Percentiles rank a stretch among this genome's conserved stretches.
These are phyloP conservation scores for Physocephala rufipes DNA, from an alignment of 2,888 invertebrate genomes.

Conservation along the genomic window DNA sequence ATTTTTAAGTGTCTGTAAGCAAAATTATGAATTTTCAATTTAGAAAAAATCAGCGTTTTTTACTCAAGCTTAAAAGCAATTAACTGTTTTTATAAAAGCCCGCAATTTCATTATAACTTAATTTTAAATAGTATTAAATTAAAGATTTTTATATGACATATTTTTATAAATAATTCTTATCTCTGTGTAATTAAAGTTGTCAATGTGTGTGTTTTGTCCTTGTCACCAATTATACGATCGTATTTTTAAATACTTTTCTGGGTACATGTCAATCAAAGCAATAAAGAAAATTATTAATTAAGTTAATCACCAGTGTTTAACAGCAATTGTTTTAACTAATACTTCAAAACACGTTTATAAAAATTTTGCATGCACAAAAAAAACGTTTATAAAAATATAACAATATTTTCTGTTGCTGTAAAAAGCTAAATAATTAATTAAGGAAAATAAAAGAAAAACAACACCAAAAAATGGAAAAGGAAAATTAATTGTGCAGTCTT, in stretches of 20 bases:
- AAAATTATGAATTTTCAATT: slow-evolving; percentile 30
- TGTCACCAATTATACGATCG: too few species aligned
- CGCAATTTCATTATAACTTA: slow-evolving; percentile 6
- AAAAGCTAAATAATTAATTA: neutral
- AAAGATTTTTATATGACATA: slow-evolving; percentile 8
- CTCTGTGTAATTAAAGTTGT: slow-evolving; percentile 14
- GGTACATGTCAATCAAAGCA: slow-evolving; percentile 55
- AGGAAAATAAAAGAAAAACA: slow-evolving; percentile 18
- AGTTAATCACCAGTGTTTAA: slow-evolving; percentile 39
- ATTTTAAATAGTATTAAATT: slow-evolving; percentile 24
- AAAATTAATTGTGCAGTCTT: too few species aligned
- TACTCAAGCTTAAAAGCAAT: slow-evolving; percentile 2
- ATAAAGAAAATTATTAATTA: slow-evolving; percentile 33
- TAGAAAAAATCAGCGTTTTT: slow-evolving; percentile 18
- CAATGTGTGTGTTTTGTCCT: slow-evolving; percentile 41
- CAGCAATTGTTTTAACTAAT: slow-evolving; percentile 36
- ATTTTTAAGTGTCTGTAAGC: slow-evolving; percentile 8
- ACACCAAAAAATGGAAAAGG: slow-evolving; percentile 21
- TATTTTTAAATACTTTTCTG: slow-evolving; percentile 49
- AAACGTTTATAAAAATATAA: slow-evolving; percentile 29
- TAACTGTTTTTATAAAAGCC: slow-evolving; percentile 17
- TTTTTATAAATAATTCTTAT: slow-evolving; percentile 28
- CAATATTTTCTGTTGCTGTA: slow-evolving; percentile 8
- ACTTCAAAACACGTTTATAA: slow-evolving; percentile 7
- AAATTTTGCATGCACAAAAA: slow-evolving; percentile 24